Evolutionary conservation across 2,113 vertebrate species (phyloP).

Genomic region (Pluvianellus socialis): DNA sequence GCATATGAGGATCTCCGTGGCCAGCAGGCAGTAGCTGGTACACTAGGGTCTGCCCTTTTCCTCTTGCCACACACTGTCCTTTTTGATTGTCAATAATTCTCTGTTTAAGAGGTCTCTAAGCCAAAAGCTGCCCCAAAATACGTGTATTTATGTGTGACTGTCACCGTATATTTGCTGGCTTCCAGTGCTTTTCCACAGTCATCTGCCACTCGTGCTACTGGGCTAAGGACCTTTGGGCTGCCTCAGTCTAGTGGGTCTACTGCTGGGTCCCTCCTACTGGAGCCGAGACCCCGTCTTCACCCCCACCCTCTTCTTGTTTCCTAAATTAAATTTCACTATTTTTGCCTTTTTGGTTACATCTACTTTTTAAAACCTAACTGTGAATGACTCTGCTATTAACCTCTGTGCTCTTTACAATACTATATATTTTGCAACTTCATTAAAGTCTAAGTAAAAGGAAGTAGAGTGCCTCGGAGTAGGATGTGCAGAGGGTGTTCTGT

Average conservation of each 20-base stretch:
- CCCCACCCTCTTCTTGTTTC: not conserved
- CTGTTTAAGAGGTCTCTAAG: not conserved
- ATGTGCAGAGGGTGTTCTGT: not conserved
- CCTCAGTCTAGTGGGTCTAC: not conserved
- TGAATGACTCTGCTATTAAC: not conserved
- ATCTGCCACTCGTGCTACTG: not conserved
- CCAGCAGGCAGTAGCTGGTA: not conserved
- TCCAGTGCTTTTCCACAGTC: not conserved
- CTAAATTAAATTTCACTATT: slow-evolving; percentile 8
- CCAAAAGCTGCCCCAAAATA: not conserved
- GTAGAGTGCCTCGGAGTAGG: not conserved
- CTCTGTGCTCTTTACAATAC: not conserved
- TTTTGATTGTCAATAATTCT: not conserved
- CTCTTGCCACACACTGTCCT: not conserved
- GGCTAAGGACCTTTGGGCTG: not conserved
- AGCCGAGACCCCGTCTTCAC: not conserved
- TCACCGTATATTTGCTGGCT: not conserved
- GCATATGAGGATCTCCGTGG: not conserved
- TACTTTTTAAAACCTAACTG: not conserved
- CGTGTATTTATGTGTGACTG: not conserved
- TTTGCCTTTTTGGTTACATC: not conserved
- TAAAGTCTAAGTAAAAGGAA: slow-evolving; percentile 11
- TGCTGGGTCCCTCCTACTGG: not conserved
- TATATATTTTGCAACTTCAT: not conserved
- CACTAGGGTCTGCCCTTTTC: not conserved